A percentile compares a stretch with the other conserved stretches of the same genome.
phyloP scores from a whole-genome alignment of 2,113 vertebrate genomes.

The Platysteira castanea region DNA sequence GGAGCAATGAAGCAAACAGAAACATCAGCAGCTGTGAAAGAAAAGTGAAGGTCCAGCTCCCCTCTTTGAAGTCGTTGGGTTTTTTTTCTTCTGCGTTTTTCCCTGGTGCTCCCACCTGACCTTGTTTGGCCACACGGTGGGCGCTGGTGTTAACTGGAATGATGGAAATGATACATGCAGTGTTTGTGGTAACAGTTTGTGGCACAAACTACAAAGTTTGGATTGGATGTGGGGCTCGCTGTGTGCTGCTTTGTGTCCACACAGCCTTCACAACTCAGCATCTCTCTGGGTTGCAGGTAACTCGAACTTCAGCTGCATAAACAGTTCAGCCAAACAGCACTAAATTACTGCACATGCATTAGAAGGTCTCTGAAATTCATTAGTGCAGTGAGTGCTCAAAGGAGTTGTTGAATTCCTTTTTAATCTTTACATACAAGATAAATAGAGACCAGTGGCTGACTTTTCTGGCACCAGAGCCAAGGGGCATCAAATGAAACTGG shows the following conservation, averaged over 20 bases:
- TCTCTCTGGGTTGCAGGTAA: background rate
- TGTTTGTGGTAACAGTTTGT: background rate
- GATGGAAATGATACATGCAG: background rate
- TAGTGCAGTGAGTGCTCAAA: background rate
- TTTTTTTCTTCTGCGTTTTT: background rate
- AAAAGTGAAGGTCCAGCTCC: background rate
- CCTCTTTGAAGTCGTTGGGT: background rate
- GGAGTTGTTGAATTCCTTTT: background rate
- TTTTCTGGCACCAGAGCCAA: background rate
- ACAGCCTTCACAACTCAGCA: background rate
- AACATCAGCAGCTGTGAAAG: background rate
- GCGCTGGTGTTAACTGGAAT: background rate
- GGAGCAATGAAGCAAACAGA: background rate
- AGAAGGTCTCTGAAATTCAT: background rate
- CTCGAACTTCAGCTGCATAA: background rate
- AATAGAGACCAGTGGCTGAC: background rate
- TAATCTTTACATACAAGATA: background rate
- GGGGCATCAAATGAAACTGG: background rate
- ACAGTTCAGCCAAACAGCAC: background rate
- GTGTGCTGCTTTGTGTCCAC: background rate
- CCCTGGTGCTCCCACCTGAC: background rate
- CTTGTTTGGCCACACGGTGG: background rate
- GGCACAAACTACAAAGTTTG: background rate
- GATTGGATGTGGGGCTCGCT: fast-evolving
- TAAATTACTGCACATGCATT: background rate